Conservation (phyloP, 2,113 vertebrate genomes). For the Mirza zaza region DNA sequence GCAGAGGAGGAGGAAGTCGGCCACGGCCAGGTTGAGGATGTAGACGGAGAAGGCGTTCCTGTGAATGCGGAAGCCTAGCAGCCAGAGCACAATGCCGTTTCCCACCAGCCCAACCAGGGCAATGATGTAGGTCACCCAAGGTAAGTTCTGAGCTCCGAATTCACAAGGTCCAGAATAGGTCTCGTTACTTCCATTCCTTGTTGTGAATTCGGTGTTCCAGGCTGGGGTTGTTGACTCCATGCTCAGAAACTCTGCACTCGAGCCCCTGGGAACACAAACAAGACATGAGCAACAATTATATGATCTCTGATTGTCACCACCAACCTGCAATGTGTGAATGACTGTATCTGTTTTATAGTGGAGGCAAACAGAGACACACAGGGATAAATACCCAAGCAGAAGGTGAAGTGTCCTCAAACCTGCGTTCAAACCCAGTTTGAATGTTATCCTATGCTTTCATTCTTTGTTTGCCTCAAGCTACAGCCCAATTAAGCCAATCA, state of each 20-base stretch:
- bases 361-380: not conserved
- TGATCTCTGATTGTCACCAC: not conserved
- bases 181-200: not conserved
- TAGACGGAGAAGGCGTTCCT: not conserved
- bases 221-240: not conserved
- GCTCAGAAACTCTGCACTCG: not conserved
- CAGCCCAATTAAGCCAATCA: not conserved
- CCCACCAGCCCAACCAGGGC: not conserved
- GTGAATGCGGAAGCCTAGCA: not conserved
- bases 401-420: not conserved
- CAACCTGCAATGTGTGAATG: not conserved
- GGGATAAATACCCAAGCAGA: not conserved
- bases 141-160: fast-evolving
- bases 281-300: not conserved
- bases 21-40: not conserved
- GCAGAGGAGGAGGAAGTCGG: not conserved
- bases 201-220: fast-evolving
- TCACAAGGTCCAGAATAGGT: not conserved
- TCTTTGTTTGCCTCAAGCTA: not conserved
- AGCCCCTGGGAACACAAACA: not conserved
- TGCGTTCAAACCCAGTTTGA: not conserved
- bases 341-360: not conserved
- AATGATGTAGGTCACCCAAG: not conserved
- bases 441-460: not conserved
- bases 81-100: fast-evolving